Base-by-base conservation (phyloP, 2,797 vertebrate species). In the Pantherophis vulpinus region DNA sequence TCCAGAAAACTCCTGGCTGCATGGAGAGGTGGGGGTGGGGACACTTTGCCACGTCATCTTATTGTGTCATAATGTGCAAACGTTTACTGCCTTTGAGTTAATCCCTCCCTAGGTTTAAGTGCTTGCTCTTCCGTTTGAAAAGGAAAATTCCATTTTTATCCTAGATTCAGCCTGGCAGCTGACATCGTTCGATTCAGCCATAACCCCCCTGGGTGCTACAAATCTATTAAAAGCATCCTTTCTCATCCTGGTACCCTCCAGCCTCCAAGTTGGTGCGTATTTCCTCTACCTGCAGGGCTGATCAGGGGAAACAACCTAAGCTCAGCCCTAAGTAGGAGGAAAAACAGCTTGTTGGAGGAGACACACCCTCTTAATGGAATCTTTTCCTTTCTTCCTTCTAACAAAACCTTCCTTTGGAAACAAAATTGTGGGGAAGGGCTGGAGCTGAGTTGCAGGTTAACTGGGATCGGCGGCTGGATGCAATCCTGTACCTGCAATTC, bases 21-120 rank as follows among this genome's bases (percentile, higher is more conserved):
- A 2, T 0, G n/a, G 16, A 7, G 0, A 16, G 13, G 1, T 0
- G n/a, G 5, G n/a, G 12, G 29, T n/a, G 4, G n/a, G 32, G 7
- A 42, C 8, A 20, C 10, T 79, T 79, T 79, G 37, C 70, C 70
- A 42, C 7, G 3, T 23, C 74, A 79, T 11, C 74, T 23, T 18
- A 79, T 79, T 11, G 18, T 42, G 74, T 79, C 20, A 20, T 79
- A 42, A 42, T 42, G 3, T 79, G 74, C 37, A 42, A 79, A 42
- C 9, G 9, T 79, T 79, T 42, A 74, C 74, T 79, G 74, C 74
- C 18, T 79, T 79, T 42, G 74, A 23, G 74, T 79, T 79, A 79
- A 79, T 23, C 8, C 32, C 37, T 79, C 37, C 37, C 37, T 79
- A 37, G 74, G 3, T 23, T 23, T 79, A 79, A 23, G 32, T 79